phyloP scores from a whole-genome alignment of 2,113 vertebrate genomes.

The Hemichromis elongatus region DNA sequence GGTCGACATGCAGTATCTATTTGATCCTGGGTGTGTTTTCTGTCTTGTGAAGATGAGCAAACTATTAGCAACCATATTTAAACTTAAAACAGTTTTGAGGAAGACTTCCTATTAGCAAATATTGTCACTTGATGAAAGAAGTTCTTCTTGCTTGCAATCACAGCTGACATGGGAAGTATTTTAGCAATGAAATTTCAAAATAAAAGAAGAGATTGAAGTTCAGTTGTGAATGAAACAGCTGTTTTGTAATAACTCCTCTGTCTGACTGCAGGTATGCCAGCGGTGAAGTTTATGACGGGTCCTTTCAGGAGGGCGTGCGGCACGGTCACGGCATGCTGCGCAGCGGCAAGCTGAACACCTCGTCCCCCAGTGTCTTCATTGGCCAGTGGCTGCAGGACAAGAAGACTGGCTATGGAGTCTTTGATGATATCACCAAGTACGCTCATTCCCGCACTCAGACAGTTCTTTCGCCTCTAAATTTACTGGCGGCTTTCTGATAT shows the following conservation, averaged over 20 bases:
- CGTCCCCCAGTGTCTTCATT: constrained; percentile 95
- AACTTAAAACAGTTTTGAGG: not conserved
- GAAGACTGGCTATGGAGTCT: constrained; percentile 94
- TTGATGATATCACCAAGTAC: constrained; percentile 96
- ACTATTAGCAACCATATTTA: not conserved
- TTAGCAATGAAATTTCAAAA: not conserved
- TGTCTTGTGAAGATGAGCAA: not conserved
- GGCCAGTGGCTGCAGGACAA: constrained; percentile 94
- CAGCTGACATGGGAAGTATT: not conserved
- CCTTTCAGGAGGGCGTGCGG: constrained; percentile 90
- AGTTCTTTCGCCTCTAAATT: not conserved
- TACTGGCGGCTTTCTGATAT: not conserved
- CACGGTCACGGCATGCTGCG: constrained; percentile 95
- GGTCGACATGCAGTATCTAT: not conserved
- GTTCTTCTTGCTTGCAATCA: not conserved
- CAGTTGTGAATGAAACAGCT: not conserved
- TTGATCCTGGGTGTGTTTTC: not conserved
- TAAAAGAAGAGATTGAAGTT: not conserved
- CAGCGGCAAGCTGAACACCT: constrained; percentile 90
- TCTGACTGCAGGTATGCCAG: constrained; percentile 80
- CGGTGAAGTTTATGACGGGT: constrained; percentile 93
- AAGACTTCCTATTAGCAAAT: not conserved
- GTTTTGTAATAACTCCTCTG: not conserved
- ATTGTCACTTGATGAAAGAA: not conserved
- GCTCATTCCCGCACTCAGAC: not conserved